Evolutionary conservation across 2,888 invertebrate genomes (phyloP), one percentile per base, ranked within the genome.

Genomic region (Dysmachus trigonus): DNA sequence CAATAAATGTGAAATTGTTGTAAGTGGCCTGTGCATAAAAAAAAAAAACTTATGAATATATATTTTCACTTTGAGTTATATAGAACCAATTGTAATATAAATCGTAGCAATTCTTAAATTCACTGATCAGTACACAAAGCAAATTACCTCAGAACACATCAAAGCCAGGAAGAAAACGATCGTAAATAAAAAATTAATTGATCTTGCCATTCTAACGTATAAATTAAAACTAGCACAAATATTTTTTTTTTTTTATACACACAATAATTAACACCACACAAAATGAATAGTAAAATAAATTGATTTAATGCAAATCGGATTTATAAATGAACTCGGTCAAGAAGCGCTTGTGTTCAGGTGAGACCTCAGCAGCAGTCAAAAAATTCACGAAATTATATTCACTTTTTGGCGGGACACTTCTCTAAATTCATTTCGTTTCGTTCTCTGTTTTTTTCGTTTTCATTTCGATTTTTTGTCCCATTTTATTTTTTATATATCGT

Each of bases 231-330:
- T 62, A 22, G 18, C 62, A 62, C 62, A 10, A 7, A 62, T n/a
- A n/a, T n/a, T n/a, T 10, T n/a, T 27, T 53, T 18, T 22, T 47
- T 62, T 1, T 7, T 62, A 8, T 22, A 62, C 62, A 62, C 1
- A n/a, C n/a, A 10, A 51, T 4, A 22, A 22, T 27, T 27, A 22
- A 7, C 62, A 62, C 62, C 22, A 62, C 27, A 62, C 62, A 62
- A 62, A n/a, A 62, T 62, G 10, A 62, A 62, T 62, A 18, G 10
- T 22, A 62, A 27, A 62, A 22, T 27, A 10, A 86, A 85, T 33
- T 88, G 87, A 71, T 73, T 84, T 33, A 41, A 30, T 86, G 82
- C 86, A 73, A 62, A 81, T 27, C 53, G 6, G 8, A 18, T 18
- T 62, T 33, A 18, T 33, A 53, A 53, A 53, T 81, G 62, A 81